Conservation (phyloP, 2,113 vertebrate species). For the Phaethon lepturus region DNA sequence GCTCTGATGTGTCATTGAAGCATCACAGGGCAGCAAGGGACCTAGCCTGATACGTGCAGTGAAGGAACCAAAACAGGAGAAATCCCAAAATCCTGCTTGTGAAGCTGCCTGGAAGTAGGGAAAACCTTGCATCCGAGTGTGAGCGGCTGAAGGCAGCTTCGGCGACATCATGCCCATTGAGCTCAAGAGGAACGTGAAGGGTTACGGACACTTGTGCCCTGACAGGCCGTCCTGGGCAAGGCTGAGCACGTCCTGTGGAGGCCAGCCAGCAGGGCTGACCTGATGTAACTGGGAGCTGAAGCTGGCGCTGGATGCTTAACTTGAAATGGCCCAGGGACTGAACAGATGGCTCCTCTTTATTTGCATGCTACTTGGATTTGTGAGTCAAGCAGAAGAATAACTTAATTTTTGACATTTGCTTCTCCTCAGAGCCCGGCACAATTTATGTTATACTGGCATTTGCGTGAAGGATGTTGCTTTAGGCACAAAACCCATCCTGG, state of each 20-base stretch:
- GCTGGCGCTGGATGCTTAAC: neutral
- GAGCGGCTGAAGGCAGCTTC: neutral
- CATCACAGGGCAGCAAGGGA: fast-evolving
- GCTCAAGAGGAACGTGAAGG: neutral
- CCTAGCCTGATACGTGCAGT: fast-evolving
- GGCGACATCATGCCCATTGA: neutral
- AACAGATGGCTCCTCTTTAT: slow-evolving; percentile 72
- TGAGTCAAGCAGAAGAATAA: slow-evolving; percentile 69
- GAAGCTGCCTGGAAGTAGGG: neutral
- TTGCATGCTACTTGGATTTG: slow-evolving; percentile 69
- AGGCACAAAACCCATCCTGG: slow-evolving; percentile 55
- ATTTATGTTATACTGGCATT: slow-evolving; percentile 69
- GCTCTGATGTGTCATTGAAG: neutral
- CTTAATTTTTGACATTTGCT: slow-evolving; percentile 73
- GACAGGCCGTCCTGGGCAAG: neutral
- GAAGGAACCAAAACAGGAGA: neutral
- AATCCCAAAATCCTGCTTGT: neutral
- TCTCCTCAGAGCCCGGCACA: slow-evolving; percentile 52
- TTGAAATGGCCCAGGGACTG: slow-evolving; percentile 61
- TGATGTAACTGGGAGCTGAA: slow-evolving; percentile 25
- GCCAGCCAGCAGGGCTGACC: slow-evolving; percentile 31
- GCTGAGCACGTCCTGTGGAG: neutral
- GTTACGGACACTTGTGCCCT: neutral
- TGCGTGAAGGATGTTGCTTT: slow-evolving; percentile 68
- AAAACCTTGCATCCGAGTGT: no score